These are phyloP conservation scores for Chrysolina haemoptera DNA, from an alignment of 2,888 invertebrate genomes.

Conservation along the genomic window DNA sequence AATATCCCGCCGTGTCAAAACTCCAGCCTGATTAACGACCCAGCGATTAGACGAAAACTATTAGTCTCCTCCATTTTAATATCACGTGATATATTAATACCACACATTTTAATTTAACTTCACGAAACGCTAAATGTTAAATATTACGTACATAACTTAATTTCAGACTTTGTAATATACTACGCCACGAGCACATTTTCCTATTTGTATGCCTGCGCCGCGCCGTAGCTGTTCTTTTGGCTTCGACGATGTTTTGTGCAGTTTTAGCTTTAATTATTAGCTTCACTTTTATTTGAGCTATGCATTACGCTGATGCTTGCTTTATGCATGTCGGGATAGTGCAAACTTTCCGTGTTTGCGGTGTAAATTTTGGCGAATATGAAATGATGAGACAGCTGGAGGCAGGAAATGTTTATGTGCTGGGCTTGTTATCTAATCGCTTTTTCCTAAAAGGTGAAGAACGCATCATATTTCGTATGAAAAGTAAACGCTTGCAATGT, in stretches of 20 bases:
- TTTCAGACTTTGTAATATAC: slow-evolving; percentile 39
- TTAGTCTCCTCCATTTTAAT: slow-evolving; percentile 54
- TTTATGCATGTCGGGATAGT: background rate
- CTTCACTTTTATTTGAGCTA: slow-evolving; percentile 4
- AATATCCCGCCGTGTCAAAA: slow-evolving; percentile 25
- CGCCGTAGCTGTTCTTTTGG: slow-evolving; percentile 9
- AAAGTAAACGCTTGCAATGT: no score
- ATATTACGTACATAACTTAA: slow-evolving; percentile 52
- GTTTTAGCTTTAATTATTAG: slow-evolving; percentile 37
- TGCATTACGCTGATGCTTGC: background rate
- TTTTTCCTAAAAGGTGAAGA: no score
- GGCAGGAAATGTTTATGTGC: no score
- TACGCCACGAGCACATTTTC: slow-evolving; percentile 23
- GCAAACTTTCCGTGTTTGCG: background rate
- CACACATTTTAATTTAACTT: slow-evolving; percentile 52
- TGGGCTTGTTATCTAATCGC: no score
- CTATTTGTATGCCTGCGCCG: slow-evolving; percentile 26
- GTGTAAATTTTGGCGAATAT: background rate
- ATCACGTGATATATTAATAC: slow-evolving; percentile 57
- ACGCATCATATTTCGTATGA: no score
- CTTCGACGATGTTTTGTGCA: slow-evolving; percentile 26
- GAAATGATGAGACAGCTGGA: background rate
- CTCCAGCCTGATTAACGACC: slow-evolving; percentile 29
- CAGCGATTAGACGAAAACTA: slow-evolving; percentile 43
- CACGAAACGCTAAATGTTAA: slow-evolving; percentile 43